phyloP scores from a whole-genome alignment of 2,888 invertebrate species.

The Therioaphis trifolii region DNA sequence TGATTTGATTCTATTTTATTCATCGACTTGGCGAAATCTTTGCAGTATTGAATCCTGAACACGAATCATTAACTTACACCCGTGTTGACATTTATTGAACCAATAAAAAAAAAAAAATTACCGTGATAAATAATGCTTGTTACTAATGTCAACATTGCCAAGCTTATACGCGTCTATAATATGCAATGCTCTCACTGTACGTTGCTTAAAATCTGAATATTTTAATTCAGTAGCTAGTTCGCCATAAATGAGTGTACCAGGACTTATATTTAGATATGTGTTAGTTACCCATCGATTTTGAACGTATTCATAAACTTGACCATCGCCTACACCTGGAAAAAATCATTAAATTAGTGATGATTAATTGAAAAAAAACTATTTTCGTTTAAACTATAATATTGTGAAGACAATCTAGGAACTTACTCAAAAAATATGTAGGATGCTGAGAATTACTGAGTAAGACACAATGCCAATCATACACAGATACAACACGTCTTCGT shows the following conservation, averaged over 20 bases:
- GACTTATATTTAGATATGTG: constrained; percentile 71
- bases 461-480: constrained; percentile 79
- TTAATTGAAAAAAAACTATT: constrained; percentile 33
- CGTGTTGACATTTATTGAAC: constrained; percentile 45
- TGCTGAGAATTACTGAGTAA: constrained; percentile 69
- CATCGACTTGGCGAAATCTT: constrained; percentile 62
- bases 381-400: neutral
- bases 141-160: constrained; percentile 77
- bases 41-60: constrained; percentile 58
- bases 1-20: constrained; percentile 67
- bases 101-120: constrained; percentile 68
- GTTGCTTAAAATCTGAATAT: constrained; percentile 74
- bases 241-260: constrained; percentile 79
- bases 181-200: constrained; percentile 75
- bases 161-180: constrained; percentile 82
- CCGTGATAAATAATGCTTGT: constrained; percentile 75
- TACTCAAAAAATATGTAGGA: constrained; percentile 76
- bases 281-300: constrained; percentile 71
- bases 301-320: constrained; percentile 60
- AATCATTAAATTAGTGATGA: too few species aligned
- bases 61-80: constrained; percentile 53
- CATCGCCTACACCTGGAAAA: constrained; percentile 68
- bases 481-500: constrained; percentile 67
- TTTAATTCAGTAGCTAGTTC: constrained; percentile 78
- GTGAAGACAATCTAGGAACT: neutral